Percentiles rank a stretch among this genome's conserved stretches.
These are phyloP conservation scores for Dugesia japonica DNA, from an alignment of 2,888 invertebrate species.

Conservation along the genomic window DNA sequence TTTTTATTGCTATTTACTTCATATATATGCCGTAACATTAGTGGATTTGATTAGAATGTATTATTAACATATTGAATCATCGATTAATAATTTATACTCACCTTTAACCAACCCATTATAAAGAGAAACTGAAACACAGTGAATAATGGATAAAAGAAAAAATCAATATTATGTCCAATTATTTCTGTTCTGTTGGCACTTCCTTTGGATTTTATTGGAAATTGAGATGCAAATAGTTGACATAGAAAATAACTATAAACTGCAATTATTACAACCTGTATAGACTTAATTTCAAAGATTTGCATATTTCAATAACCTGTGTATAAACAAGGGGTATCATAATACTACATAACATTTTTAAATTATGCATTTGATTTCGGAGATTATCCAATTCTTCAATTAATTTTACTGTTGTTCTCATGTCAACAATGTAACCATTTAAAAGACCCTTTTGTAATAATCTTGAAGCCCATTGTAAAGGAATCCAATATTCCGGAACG, in stretches of 20 bases:
- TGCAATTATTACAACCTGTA: constrained; percentile 31
- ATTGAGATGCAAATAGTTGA: constrained; percentile 29
- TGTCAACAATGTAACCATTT: constrained; percentile 33
- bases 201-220: constrained; percentile 6
- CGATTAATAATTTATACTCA: constrained; percentile 39
- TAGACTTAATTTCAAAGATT: neutral
- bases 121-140: constrained; percentile 62
- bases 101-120: constrained; percentile 58
- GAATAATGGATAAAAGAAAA: constrained; percentile 69
- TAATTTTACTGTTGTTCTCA: constrained; percentile 26
- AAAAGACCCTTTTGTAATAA: constrained; percentile 31
- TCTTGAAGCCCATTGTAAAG: constrained; percentile 29
- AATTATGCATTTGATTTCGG: neutral
- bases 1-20: too few species aligned
- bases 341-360: constrained; percentile 5
- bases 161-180: constrained; percentile 54
- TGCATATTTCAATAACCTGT: neutral
- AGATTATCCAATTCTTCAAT: constrained; percentile 27
- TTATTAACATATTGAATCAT: too few species aligned
- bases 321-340: neutral
- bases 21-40: too few species aligned
- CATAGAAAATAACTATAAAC: constrained; percentile 30
- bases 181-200: neutral
- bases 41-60: too few species aligned
- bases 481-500: constrained; percentile 33